phyloP scores from a whole-genome alignment of 2,113 vertebrate genomes.

The Oriolus oriolus region DNA sequence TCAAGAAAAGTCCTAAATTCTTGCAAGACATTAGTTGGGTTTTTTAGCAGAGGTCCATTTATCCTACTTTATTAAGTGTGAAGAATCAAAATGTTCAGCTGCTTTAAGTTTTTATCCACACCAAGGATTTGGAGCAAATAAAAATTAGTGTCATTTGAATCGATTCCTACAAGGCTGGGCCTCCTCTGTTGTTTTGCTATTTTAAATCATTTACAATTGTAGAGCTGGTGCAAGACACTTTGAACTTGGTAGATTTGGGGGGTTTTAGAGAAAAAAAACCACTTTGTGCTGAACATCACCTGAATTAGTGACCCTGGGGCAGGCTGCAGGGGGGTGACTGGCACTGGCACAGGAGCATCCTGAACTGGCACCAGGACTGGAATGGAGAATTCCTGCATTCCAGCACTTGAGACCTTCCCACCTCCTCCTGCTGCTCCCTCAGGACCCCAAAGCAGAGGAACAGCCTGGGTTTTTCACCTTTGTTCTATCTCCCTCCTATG shows the following conservation, averaged over 20 bases:
- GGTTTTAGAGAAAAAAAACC: background rate
- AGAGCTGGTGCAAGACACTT: background rate
- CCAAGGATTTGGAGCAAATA: background rate
- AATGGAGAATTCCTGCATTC: background rate
- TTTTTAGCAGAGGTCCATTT: background rate
- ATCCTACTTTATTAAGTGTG: background rate
- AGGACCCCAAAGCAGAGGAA: background rate
- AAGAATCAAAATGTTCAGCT: background rate
- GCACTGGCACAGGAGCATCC: background rate
- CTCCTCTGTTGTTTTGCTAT: background rate
- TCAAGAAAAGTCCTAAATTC: background rate
- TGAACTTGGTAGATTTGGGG: background rate
- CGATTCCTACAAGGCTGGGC: background rate
- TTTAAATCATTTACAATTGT: background rate
- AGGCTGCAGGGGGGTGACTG: background rate
- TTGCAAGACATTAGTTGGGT: background rate
- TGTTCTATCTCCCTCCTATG: fast-evolving
- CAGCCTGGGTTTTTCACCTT: fast-evolving
- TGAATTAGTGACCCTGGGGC: background rate
- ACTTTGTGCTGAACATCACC: background rate
- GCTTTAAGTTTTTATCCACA: background rate
- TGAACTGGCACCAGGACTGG: background rate
- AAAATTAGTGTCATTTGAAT: background rate
- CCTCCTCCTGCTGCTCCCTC: background rate
- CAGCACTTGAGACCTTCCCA: background rate